Percentiles rank a stretch among this genome's conserved stretches.
phyloP scores from a whole-genome alignment of 2,113 vertebrate species.

The Empidonax traillii region DNA sequence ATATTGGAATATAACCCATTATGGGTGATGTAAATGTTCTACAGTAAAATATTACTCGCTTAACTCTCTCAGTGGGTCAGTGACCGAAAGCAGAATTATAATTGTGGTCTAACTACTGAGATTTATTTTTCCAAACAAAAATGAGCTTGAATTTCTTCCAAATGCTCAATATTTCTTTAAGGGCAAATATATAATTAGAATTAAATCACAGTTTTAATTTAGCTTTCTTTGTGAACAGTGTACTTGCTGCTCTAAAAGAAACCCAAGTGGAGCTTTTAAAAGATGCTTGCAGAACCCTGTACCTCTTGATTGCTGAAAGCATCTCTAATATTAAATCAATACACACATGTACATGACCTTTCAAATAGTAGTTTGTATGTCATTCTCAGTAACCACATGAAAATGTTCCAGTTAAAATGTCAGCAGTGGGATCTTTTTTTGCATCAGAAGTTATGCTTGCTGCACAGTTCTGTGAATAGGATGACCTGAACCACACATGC shows the following conservation, averaged over 20 bases:
- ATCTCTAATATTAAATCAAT: slow-evolving; percentile 50
- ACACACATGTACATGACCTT: slow-evolving; percentile 2
- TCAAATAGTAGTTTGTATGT: background rate
- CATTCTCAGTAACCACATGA: background rate
- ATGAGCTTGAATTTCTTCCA: background rate
- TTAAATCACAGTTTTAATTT: background rate
- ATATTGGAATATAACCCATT: background rate
- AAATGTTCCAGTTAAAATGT: background rate
- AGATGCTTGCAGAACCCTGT: background rate
- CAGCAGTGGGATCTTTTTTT: background rate
- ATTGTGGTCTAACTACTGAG: background rate
- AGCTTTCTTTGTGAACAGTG: background rate
- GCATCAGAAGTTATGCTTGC: background rate
- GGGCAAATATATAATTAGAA: background rate
- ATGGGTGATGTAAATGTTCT: background rate
- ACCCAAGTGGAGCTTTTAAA: background rate
- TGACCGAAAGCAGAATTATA: background rate
- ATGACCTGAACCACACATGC: background rate
- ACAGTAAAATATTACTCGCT: background rate
- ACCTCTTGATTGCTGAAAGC: slow-evolving; percentile 42
- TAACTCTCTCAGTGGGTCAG: background rate
- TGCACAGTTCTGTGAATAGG: background rate
- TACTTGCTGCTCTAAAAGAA: background rate
- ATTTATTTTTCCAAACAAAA: slow-evolving; percentile 10
- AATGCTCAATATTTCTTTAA: background rate